A percentile compares a stretch with the other conserved stretches of the same genome.
Conservation (phyloP, 1,140 invertebrate genomes). For the Trachymyrmex cornetzi region DNA sequence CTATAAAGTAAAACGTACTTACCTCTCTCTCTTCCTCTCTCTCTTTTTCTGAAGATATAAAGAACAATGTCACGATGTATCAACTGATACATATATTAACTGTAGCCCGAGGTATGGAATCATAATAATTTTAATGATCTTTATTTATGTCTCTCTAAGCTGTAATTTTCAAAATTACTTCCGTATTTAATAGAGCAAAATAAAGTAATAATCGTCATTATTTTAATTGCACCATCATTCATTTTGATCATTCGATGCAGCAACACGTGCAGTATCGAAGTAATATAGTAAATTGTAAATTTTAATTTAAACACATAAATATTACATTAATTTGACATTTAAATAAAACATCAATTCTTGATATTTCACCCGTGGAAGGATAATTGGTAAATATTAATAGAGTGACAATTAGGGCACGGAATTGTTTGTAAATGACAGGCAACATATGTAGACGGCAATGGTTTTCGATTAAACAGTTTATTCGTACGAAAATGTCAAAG, state of each 20-base stretch:
- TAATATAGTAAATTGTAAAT: background rate
- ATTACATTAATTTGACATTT: too few relatives aligned
- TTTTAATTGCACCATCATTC: constrained; percentile 9
- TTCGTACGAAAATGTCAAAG: constrained; percentile 60
- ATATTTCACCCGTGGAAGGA: background rate
- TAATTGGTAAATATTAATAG: background rate
- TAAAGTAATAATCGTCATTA: constrained; percentile 21
- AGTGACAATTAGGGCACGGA: background rate
- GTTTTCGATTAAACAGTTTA: constrained; percentile 55
- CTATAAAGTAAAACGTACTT: constrained; percentile 40
- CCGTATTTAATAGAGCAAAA: constrained; percentile 40
- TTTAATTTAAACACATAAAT: too few relatives aligned
- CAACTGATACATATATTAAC: constrained; percentile 5
- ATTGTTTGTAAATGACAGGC: background rate
- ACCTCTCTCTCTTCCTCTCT: background rate
- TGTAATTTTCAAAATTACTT: constrained; percentile 32
- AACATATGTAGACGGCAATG: background rate
- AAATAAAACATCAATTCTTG: background rate
- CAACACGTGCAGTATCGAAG: too few relatives aligned
- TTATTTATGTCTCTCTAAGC: constrained; percentile 27
- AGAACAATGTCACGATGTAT: background rate
- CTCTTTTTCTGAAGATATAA: background rate
- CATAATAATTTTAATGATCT: constrained; percentile 13
- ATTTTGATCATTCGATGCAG: background rate
- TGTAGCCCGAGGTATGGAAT: background rate